These are phyloP conservation scores for Hoplias malabaricus DNA, from an alignment of 2,113 vertebrate genomes.

Conservation along the genomic window DNA sequence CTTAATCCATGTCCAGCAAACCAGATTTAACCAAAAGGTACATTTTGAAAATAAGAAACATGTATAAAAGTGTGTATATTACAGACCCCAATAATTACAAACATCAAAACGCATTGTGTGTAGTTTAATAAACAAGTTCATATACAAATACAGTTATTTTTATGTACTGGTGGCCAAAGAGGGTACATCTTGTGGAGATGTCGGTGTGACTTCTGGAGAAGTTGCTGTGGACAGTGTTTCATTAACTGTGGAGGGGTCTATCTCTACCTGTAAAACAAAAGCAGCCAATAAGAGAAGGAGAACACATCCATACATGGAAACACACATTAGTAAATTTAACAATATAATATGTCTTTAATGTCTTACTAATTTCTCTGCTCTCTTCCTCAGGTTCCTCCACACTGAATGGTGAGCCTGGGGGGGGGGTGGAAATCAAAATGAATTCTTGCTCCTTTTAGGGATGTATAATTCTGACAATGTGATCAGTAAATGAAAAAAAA, in stretches of 20 bases:
- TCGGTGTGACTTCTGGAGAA: constrained; percentile 20
- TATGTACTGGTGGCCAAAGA: too few species aligned
- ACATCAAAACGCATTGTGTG: not conserved
- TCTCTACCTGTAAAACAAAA: constrained; percentile 60
- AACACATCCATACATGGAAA: not conserved
- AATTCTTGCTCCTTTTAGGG: too few species aligned
- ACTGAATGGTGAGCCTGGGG: constrained; percentile 73
- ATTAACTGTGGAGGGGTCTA: constrained; percentile 8
- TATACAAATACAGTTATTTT: too few species aligned
- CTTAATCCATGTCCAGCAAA: too few species aligned
- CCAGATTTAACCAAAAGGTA: too few species aligned
- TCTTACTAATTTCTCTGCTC: constrained; percentile 72
- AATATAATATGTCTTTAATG: not conserved
- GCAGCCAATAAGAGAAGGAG: not conserved
- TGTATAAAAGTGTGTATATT: too few species aligned
- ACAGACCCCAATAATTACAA: too few species aligned
- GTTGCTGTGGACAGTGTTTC: constrained; percentile 11
- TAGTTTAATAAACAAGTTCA: constrained; percentile 34
- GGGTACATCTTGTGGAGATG: too few species aligned
- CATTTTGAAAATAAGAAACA: too few species aligned
- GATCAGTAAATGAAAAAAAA: too few species aligned
- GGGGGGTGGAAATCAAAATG: not conserved
- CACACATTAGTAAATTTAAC: not conserved
- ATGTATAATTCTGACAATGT: too few species aligned
- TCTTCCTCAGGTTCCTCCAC: constrained; percentile 72